Percentiles rank a stretch among this genome's conserved stretches.
Evolutionary conservation across 2,797 vertebrate genomes (phyloP).

Genomic region (Coluber constrictor): DNA sequence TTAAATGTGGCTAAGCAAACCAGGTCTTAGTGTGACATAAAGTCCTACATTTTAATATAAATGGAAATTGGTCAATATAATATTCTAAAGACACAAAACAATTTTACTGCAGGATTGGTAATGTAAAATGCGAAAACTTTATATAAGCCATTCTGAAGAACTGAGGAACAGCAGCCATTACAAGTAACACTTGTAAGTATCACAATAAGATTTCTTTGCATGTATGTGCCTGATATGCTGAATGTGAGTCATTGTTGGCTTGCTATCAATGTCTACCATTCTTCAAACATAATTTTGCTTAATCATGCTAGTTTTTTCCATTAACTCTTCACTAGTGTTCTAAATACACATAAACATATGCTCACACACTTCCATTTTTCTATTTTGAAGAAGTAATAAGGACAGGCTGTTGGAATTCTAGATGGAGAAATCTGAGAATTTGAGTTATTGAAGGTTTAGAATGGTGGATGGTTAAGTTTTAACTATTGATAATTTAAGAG

Average conservation of each 20-base stretch:
- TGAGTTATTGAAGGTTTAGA: background rate
- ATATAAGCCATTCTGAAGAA: background rate
- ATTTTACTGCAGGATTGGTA: background rate
- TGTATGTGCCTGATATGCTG: background rate
- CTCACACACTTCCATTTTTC: background rate
- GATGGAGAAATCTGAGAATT: background rate
- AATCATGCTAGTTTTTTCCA: background rate
- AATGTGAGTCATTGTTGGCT: background rate
- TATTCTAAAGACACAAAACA: background rate
- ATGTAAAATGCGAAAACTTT: background rate
- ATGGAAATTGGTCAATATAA: background rate
- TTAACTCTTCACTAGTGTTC: background rate
- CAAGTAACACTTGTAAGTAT: background rate
- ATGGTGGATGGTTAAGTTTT: background rate
- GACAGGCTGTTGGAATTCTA: background rate
- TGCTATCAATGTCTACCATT: background rate
- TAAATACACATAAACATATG: background rate
- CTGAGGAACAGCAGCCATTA: background rate
- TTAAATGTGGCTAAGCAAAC: background rate
- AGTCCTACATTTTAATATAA: background rate
- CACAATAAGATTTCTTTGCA: background rate
- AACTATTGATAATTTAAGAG: background rate
- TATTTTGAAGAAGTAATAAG: background rate
- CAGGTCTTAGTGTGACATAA: background rate
- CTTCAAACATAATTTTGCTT: background rate